Evolutionary conservation across 1,140 invertebrate species (phyloP), one percentile per base, ranked within the genome.

Genomic region (Nomia melanderi): DNA sequence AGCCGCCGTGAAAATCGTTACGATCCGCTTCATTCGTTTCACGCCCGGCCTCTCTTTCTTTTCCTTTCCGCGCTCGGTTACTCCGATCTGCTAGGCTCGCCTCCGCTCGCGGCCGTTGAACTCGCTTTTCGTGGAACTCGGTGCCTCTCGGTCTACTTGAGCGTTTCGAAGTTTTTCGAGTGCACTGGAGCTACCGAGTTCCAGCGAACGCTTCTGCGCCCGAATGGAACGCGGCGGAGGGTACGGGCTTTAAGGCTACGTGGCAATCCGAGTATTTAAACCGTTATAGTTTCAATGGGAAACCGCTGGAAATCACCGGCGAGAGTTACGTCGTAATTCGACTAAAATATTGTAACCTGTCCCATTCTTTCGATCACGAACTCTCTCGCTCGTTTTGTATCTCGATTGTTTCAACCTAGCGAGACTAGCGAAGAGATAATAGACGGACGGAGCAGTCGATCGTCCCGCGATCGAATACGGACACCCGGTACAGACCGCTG

Each of bases 41-140:
- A 31, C 29, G 17, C 17, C 56, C 4, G n/a, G 41, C 14, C 11
- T 29, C 25, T 53, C 50, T 4, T 14, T n/a, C 3, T 25, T 9
- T 23, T 25, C 23, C 9, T n/a, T 50, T 50, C 17, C 33, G 8
- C 33, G 20, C 47, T 50, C 14, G 12, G 41, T n/a, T n/a, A 36
- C 20, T n/a, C 47, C 47, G 7, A 27, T 54, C 25, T 12, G 53
- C 11, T 12, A 44, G 20, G 41, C 36, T 39, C 36, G 36, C 14
- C n/a, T 23, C 25, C 50, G 23, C 50, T 27, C 23, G n/a, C 23
- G 53, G 23, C 9, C 47, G 20, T 50, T 50, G 20, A 54, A 54
- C 53, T 54, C 23, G 25, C 53, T 50, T 50, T 50, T 50, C 47
- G 47, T n/a, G 47, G 47, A 50, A 50, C 47, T n/a, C 47, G 47